Evolutionary conservation across 2,888 invertebrate species (phyloP), one percentile per base, ranked within the genome.

Genomic region (Microplitis deprimator): DNA sequence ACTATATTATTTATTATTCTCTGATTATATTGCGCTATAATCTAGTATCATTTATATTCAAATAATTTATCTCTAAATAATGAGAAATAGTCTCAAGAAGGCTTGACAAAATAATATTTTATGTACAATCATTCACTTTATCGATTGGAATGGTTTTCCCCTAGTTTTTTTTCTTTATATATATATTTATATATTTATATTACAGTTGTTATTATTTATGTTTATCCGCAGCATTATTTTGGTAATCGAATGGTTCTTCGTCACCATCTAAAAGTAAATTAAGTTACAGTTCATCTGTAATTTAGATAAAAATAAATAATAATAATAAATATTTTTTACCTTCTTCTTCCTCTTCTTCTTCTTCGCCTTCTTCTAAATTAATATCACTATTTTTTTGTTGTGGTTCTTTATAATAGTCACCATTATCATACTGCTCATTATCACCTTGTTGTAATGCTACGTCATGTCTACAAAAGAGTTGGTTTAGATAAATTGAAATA

Each of bases 381-480:
- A 86, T 76, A 77, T 86, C 87, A 41, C 85, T 84, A 64, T 88
- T 87, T 79, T 88, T 88, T 68, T 85, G 86, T 29, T 84, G 86
- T 10, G 83, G 83, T 64, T 88, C 87, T 64, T 88, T 87, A 71
- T 87, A 85, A 40, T 88, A 87, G 67, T 83, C 83, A 61, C 81
- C 83, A 60, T 86, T 86, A 17, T 85, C 87, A 41, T 89, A 88
- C 61, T 89, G 88, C n/a, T 87, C 87, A 3, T 87, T 86, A 10
- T 85, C 86, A 7, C 82, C 87, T 5, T 84, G 84, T 69, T 82
- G 83, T 59, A 81, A 84, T 3, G 81, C 83, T 1, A 85, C 86
- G 1, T 89, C 88, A 64, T 88, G 83, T 39, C 89, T 89, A 68
- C 38, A 50, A 16, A 29, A 75, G 60, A 75, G 60, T 29, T 59